phyloP scores from a whole-genome alignment of 2,888 invertebrate species.

The Nymphalis urticae region DNA sequence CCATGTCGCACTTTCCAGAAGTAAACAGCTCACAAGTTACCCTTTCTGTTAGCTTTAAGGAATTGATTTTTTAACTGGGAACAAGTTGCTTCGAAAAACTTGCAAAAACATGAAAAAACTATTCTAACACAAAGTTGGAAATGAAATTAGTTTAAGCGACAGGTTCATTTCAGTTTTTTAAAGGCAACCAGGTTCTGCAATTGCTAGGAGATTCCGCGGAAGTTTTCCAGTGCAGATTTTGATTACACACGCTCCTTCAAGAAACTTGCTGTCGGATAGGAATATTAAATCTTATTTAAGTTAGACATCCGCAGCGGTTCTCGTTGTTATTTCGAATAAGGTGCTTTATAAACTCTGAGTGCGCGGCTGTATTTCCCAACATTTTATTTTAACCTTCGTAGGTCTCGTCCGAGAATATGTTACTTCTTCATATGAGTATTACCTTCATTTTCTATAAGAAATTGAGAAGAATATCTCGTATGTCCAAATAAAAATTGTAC shows the following conservation, averaged over 20 bases:
- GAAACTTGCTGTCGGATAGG: constrained; percentile 76
- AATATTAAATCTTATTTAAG: constrained; percentile 82
- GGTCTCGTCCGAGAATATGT: constrained; percentile 6
- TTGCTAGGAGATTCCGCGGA: constrained; percentile 71
- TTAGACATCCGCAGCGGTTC: constrained; percentile 76
- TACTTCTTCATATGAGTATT: constrained; percentile 39
- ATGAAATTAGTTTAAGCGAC: constrained; percentile 81
- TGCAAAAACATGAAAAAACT: constrained; percentile 70
- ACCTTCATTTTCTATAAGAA: background rate
- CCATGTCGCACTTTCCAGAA: constrained; percentile 49
- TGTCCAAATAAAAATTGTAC: background rate
- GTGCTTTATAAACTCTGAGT: constrained; percentile 72
- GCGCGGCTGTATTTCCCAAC: constrained; percentile 55
- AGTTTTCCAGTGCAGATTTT: constrained; percentile 78
- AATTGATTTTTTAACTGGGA: constrained; percentile 79
- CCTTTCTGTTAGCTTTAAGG: constrained; percentile 64
- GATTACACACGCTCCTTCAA: constrained; percentile 80
- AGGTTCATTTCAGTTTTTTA: constrained; percentile 79
- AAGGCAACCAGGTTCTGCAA: constrained; percentile 68
- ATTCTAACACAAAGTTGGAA: constrained; percentile 75
- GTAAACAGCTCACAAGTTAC: constrained; percentile 73
- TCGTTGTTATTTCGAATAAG: constrained; percentile 80
- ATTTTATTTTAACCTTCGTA: constrained; percentile 52
- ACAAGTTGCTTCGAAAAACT: constrained; percentile 63
- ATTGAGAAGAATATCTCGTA: background rate